Evolutionary conservation across 2,888 invertebrate species (phyloP), one percentile per base, ranked within the genome.

Genomic region (Belgica antarctica): DNA sequence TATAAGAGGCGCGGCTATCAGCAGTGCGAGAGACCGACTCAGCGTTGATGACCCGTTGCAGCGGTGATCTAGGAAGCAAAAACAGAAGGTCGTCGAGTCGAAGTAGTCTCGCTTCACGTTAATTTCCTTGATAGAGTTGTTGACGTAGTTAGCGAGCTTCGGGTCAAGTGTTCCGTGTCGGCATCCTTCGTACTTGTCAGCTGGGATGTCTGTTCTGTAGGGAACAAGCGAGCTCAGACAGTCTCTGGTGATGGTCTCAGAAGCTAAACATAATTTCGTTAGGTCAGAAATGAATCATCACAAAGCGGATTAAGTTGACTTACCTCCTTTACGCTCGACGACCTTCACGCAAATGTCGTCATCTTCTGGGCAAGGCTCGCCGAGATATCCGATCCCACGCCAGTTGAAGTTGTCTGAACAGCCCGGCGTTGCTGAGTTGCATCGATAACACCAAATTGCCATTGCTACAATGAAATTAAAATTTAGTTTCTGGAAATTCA

Each of bases 151-250:
- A 0, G 87, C 93, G 72, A 94, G 79, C 74, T 87, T 88, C 1
- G 88, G 83, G 79, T 94, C 92, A 74, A 84, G 84, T 0, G 92
- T 89, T 24, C 92, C 90, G 7, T 87, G 84, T 70, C 94, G 83
- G 75, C 94, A 95, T 0, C 95, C 95, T 80, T 95, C 94, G 77
- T 94, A 95, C 71, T 88, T 89, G 77, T 95, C 94, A 0, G 94
- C 92, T 4, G 94, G 94, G 74, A 95, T 90, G 75, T 95, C 95
- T 2, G 88, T 90, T 69, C 94, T 83, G 74, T 90, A 86, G 36
- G 85, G 87, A 76, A 85, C 84, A 71, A 94, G 81, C 41, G 88
- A 86, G 76, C 94, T 94, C 52, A 94, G 79, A 77, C 95, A 95
- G 74, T 92, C 90, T 74, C 95, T 83, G 0, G 91, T 94, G 59